These are phyloP conservation scores for Sarotherodon lohbergeri DNA, from an alignment of 2,113 vertebrate species.

Conservation along the genomic window DNA sequence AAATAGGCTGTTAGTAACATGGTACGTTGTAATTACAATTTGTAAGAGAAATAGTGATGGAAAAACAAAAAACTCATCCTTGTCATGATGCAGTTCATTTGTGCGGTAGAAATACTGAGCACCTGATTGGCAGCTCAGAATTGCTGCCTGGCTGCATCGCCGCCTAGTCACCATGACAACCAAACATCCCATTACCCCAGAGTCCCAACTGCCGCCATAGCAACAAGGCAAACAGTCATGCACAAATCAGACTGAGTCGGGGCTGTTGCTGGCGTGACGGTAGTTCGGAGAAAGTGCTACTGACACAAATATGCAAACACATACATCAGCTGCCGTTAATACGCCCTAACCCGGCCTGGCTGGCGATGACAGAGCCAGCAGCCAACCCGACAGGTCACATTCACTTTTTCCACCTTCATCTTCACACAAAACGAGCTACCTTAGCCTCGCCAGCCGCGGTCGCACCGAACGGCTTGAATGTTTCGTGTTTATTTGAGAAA, in stretches of 20 bases:
- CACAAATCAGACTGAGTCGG: slow-evolving; percentile 17
- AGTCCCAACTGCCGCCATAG: slow-evolving; percentile 22
- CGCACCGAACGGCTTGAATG: not conserved
- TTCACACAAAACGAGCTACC: not conserved
- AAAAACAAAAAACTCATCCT: not conserved
- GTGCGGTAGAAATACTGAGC: not conserved
- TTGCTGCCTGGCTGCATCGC: slow-evolving; percentile 12
- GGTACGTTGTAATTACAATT: not conserved
- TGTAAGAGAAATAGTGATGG: not conserved
- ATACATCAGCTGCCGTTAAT: slow-evolving; percentile 48
- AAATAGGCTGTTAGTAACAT: not conserved
- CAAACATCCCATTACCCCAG: slow-evolving; percentile 15
- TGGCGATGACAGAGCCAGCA: slow-evolving; percentile 34
- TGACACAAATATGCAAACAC: slow-evolving; percentile 54
- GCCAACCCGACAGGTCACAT: slow-evolving; percentile 20
- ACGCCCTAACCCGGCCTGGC: slow-evolving; percentile 35
- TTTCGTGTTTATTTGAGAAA: not conserved
- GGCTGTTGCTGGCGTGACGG: slow-evolving; percentile 1
- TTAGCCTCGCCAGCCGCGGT: not conserved
- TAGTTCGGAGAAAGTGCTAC: slow-evolving; percentile 37
- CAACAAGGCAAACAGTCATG: slow-evolving; percentile 36
- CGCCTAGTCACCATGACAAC: slow-evolving; percentile 7
- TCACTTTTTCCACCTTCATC: slow-evolving; percentile 52
- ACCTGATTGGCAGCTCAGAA: slow-evolving; percentile 28
- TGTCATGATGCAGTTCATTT: not conserved